A percentile compares a stretch with the other conserved stretches of the same genome.
Evolutionary conservation across 2,113 vertebrate genomes (phyloP).

Genomic region (Chascanopsetta lugubris): DNA sequence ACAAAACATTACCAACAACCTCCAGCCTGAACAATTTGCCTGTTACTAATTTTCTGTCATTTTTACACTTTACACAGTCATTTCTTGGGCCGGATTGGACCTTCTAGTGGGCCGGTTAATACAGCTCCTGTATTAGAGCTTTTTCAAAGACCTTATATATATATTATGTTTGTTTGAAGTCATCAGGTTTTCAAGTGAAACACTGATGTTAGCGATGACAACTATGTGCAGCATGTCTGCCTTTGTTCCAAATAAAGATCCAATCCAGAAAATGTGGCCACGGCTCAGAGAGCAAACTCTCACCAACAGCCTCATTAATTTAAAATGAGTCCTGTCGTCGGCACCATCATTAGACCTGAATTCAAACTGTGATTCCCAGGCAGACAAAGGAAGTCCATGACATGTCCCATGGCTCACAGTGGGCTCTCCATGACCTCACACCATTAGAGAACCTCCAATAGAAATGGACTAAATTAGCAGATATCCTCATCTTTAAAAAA

Average conservation of each 20-base stretch:
- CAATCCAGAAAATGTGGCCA: background rate
- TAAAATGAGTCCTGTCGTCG: conserved; percentile 49
- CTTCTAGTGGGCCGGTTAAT: too few relatives aligned
- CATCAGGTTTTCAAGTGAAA: too few relatives aligned
- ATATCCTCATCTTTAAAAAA: background rate
- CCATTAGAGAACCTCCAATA: background rate
- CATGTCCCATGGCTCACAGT: conserved; percentile 15
- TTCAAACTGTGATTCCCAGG: conserved; percentile 47
- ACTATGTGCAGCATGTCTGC: background rate
- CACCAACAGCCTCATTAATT: conserved; percentile 31
- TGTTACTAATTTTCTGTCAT: too few relatives aligned
- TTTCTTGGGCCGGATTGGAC: too few relatives aligned
- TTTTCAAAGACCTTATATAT: too few relatives aligned
- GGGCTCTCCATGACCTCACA: conserved; percentile 3
- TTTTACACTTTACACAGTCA: too few relatives aligned
- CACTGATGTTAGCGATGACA: too few relatives aligned
- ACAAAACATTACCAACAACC: too few relatives aligned
- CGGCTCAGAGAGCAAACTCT: conserved; percentile 28
- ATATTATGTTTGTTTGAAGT: too few relatives aligned
- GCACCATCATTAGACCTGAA: conserved; percentile 34
- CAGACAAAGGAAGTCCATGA: conserved; percentile 11
- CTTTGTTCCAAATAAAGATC: background rate
- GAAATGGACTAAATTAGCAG: background rate
- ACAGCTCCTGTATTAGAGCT: too few relatives aligned
- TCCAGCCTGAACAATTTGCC: too few relatives aligned